Evolutionary conservation across 2,888 invertebrate species (phyloP), one percentile per base, ranked within the genome.

Genomic region (Hetaerina titia): DNA sequence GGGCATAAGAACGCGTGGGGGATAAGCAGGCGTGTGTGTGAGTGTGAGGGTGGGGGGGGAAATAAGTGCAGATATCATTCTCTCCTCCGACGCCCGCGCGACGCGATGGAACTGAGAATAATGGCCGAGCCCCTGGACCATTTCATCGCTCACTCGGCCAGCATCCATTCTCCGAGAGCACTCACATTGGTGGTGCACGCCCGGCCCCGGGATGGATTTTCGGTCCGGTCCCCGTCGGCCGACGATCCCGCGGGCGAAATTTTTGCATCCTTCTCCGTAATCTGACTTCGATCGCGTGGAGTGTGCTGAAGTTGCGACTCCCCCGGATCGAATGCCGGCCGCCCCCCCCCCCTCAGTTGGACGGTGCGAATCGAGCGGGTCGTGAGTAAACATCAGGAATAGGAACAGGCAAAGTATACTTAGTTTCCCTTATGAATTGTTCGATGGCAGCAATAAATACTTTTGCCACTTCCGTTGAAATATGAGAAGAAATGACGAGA

Each of bases 61-160:
- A 81, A 31, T 25, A 31, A 81, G 31, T 81, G 81, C 25, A 31
- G 25, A 15, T 31, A n/a, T 81, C 81, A 81, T 31, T 81, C 81
- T 81, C 81, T 25, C 19, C 25, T 7, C 81, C 60, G 31, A 31
- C 81, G 81, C 31, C 31, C 31, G 11, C 81, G 25, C 81, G 31
- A 81, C 25, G 81, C 81, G 81, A 81, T 81, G 81, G 81, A 15
- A 81, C 81, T 13, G 81, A 81, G 81, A 81, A 81, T 81, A 81
- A 81, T 81, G 13, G 31, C 31, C 69, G 17, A 8, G 9, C 11
- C 81, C 7, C 31, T 31, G 81, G 31, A 81, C 81, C 81, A 31
- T 81, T 31, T 81, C 81, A 31, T 81, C 81, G 69, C 69, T 69
- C 69, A n/a, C 69, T 69, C 69, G 69, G 31, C 31, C 81, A 15